Base-by-base conservation (phyloP, 2,797 vertebrate genomes). In the Neomorphus geoffroyi region DNA sequence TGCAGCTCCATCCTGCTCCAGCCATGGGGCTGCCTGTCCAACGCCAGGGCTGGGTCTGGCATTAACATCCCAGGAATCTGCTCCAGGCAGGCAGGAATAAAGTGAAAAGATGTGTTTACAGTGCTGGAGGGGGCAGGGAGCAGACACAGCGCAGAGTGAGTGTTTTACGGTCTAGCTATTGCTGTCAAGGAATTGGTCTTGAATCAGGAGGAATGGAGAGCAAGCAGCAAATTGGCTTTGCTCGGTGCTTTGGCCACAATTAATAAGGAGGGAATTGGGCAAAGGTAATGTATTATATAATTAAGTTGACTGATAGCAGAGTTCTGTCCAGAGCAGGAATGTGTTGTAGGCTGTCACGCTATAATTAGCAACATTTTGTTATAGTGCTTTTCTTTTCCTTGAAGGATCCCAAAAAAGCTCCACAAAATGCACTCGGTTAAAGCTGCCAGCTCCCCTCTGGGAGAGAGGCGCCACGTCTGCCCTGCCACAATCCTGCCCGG, bases 231-330 rank as follows among this genome's bases (percentile, higher is more conserved):
- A 83, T 61, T 71, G 56, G 60, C 78, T 81, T 85, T 51, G 80
- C 64, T 57, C 64, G 26, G 67, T 6, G 79, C 45, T 92, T 93
- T 71, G 90, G 86, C 61, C 50, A 8, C 74, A 67, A 3, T 89
- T 87, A 92, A 39, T 61, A 22, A 80, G 54, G 53, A 88, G 51
- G 51, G 50, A 86, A 50, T 45, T 57, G 85, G 94, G 80, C 72
- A 94, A 75, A 94, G 87, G 93, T 80, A 23, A 9, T 17, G 72
- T 37, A 18, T 90, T 17, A 69, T 41, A 18, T 88, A 91, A 90
- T 84, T 62, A 65, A 95, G 46, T 45, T 80, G 91, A 82, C 85
- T 75, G 89, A 83, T 62, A 88, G 85, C 79, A 78, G 89, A 74
- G 73, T 43, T 75, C 85, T 74, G 58, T 60, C 53, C 46, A 27